Base-by-base conservation (phyloP, 2,113 vertebrate species). In the Bambusicola thoracicus region DNA sequence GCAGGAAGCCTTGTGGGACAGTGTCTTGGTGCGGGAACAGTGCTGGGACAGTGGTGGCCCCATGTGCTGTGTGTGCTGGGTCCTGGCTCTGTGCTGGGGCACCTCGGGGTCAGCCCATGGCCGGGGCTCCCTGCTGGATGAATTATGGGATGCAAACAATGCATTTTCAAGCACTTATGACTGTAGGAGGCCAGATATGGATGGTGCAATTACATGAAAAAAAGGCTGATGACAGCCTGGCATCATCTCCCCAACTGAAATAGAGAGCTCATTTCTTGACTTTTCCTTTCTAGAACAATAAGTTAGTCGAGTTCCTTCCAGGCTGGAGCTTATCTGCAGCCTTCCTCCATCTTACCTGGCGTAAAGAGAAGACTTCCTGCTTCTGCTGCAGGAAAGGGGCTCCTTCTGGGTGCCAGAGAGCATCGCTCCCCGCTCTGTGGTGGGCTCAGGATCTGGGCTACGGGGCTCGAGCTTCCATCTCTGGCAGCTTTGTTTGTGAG, bases 241-340 rank as follows among this genome's bases (percentile, higher is more conserved):
- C 74, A 87, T 92, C 78, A 48, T 83, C 76, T 92, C 72, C 61
- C 53, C 46, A 30, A 56, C 1, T 56, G 61, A 87, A 95, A 92
- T 51, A 76, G 7, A 48, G 75, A 82, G 38, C 67, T 83, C 13
- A 40, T 18, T 87, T 82, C 58, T 90, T 48, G 30, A 66, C 58
- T 84, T 81, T 18, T 93, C 67, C 72, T 76, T 51, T 79, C 53
- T 69, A 58, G 80, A 79, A 69, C 58, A 65, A 25, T 2, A 29
- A 11, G 3, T 1, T 6, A 59, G 56, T 38, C 6, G 22, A 70
- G 14, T 17, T 70, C 17, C 77, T 70, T 63, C 49, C 27, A 59
- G 12, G 18, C 19, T 41, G 68, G 79, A 68, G 11, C 6, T 80
- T 62, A 59, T 32, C 76, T 74, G 30, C 15, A 43, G 66, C 49